Evolutionary conservation across 2,888 invertebrate species (phyloP), one percentile per base, ranked within the genome.

Genomic region (Cataglyphis rosenhaueri): DNA sequence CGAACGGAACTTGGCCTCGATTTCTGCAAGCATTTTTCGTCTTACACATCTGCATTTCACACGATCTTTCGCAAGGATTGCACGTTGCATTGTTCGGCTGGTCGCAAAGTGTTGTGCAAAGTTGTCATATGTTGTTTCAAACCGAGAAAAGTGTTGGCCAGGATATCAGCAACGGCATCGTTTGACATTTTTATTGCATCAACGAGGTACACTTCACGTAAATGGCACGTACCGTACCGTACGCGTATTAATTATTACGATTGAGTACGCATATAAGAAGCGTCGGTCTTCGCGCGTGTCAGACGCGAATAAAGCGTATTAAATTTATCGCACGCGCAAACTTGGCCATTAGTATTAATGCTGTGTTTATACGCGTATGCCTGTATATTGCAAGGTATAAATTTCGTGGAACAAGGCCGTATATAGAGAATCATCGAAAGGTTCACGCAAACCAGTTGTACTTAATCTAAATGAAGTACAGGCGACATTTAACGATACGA

Each of bases 401-500:
- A 73, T 71, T 73, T 83, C 29, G 32, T 71, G 71, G 18, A 8
- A 71, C 18, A 84, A 65, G 55, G 35, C 32, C 21, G 32, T 18
- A 29, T 41, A 12, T 18, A 10, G 61, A 48, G 38, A 81, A 32
- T 18, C 29, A 15, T 15, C 44, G 55, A 71, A 59, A 79, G 38
- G 32, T 65, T 66, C 18, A n/a, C 15, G 35, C 38, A 38, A 32
- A 2, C n/a, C 62, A n/a, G 59, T 32, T 59, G 79, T 76, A 76
- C 55, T 81, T 85, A 75, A 85, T 81, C 81, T 32, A 35, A 82
- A 85, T 76, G 76, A 85, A 85, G 82, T 81, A 86, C 73, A 44
- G 52, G 32, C 73, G 73, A 85, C 76, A 83, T 86, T 86, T 85
- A 87, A 75, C 29, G 9, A 44, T 55, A 57, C 44, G 61, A 76